Base-by-base conservation (phyloP, 1,140 invertebrate species). In the Heliconius hewitsoni region DNA sequence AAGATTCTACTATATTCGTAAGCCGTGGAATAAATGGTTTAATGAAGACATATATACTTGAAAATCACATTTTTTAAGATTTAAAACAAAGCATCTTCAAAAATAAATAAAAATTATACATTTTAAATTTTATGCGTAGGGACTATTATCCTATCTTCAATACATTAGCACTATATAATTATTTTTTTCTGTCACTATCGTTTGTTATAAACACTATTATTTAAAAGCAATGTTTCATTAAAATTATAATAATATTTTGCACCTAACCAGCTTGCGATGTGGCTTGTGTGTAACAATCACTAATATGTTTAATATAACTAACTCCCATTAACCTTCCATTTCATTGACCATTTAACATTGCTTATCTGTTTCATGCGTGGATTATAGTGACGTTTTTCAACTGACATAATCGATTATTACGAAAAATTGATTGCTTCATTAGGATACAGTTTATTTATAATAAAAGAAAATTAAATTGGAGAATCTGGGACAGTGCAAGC, bases 261-360 rank as follows among this genome's bases (percentile, higher is more conserved):
- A 76, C 74, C 37, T n/a, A 74, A 34, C 37, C 72, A 46, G 75
- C 75, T 76, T 79, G 78, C 78, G 71, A 70, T 50, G 74, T 76
- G 60, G 74, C 71, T 75, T 79, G n/a, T 55, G 60, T 66, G 27
- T 60, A 23, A 66, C 60, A 66, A 66, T 66, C 60, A 66, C 60
- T 66, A 23, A 23, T 60, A 30, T 66, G 11, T 66, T 23, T 57
- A 23, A 57, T 23, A 9, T 66, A 30, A 60, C 19, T 23, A 11
- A 66, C 11, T 27, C 23, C 60, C 74, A 78, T 79, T 76, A 46
- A 80, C 9, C 23, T 66, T 8, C 27, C 60, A 66, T 66, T 66
- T 78, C 77, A 84, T 78, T 70, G 50, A 78, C 39, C 81, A 82
- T 70, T 27, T 66, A 82, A 39, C 81, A 82, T 81, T 83, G 71